Base-by-base conservation (phyloP, 2,797 vertebrate species). In the Gobionotothen gibberifrons region DNA sequence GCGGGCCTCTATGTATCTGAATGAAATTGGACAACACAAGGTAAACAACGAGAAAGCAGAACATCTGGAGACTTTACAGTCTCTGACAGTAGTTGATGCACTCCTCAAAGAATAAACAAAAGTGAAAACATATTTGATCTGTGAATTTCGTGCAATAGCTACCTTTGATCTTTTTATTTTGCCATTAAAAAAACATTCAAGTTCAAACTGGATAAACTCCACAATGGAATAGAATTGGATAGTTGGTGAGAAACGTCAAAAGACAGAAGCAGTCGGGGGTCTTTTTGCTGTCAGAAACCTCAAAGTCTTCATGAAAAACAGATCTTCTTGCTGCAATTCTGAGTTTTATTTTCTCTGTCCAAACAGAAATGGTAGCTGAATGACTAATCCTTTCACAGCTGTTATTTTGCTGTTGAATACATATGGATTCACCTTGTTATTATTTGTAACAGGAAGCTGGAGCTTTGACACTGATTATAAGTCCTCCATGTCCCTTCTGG, bases 391-490 rank as follows among this genome's bases (percentile, higher is more conserved):
- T 59, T 1, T 54, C n/a, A 16, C n/a, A 39, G 49, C 8, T 43
- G 17, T 40, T 13, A 58, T 49, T 67, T 36, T 0, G 7, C 29
- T 32, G 15, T 32, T n/a, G 12, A 58, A 69, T 46, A 42, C 21
- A 22, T 2, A 14, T 6, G 9, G 32, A 54, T 49, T 56, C 29
- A 63, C 59, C 29, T 8, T 3, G 43, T 29, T 51, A 12, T 44
- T 16, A 77, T 48, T 44, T 51, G 15, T 16, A 48, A 36, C 16
- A 39, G 58, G 47, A 43, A 72, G 43, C 3, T n/a, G 21, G 6
- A 67, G 19, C 51, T 72, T 74, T 72, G 76, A 77, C 68, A 62
- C 47, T 64, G 61, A 63, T 71, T 74, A 79, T 74, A 43, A 68
- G n/a, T 49, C 11, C 29, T 61, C 3, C 4, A 67, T 46, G 43